These are phyloP conservation scores for Shinisaurus crocodilurus DNA, from an alignment of 2,113 vertebrate species.

Conservation along the genomic window DNA sequence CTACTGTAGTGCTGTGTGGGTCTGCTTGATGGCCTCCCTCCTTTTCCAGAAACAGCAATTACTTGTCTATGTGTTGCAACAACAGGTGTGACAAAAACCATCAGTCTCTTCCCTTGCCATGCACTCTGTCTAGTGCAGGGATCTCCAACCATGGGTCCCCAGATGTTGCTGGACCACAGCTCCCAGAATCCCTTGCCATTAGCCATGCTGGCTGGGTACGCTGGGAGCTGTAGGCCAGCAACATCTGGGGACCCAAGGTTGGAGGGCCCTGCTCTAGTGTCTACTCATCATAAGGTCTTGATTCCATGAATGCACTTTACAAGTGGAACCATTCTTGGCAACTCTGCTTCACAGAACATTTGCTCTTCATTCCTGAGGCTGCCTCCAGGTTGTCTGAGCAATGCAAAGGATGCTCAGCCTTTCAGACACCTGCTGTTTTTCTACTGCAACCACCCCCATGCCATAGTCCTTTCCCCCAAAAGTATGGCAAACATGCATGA, in stretches of 20 bases:
- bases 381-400: not conserved
- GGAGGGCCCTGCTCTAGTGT: no score
- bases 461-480: no score
- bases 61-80: not conserved
- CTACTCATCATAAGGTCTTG: not conserved
- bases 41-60: not conserved
- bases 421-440: not conserved
- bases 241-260: no score
- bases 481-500: not conserved
- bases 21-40: not conserved
- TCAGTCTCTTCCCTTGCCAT: not conserved
- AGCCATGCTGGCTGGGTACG: no score
- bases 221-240: no score
- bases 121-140: no score
- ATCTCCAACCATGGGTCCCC: no score
- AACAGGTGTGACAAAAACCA: not conserved
- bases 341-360: not conserved
- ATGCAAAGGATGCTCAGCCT: not conserved
- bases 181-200: no score
- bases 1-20: not conserved
- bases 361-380: not conserved
- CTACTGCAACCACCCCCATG: not conserved
- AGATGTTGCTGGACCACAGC: no score
- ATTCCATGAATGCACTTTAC: not conserved
- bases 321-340: not conserved